Base-by-base conservation (phyloP, 2,888 invertebrate species). In the Antitype chi region DNA sequence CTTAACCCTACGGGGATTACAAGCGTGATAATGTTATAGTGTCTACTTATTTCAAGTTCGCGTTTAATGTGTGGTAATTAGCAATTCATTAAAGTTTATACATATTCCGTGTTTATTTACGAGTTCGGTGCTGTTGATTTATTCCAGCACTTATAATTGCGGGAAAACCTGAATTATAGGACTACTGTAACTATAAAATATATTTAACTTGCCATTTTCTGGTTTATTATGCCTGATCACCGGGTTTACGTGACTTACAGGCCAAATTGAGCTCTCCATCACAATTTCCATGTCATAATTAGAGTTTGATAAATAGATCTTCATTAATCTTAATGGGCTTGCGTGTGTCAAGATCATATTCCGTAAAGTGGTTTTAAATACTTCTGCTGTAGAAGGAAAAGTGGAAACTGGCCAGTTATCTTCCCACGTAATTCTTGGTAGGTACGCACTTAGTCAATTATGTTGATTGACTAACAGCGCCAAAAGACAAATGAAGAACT, bases 241-340 rank as follows among this genome's bases (percentile, higher is more conserved):
- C n/a, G 25, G 81, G 38, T 76, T 85, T 82, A 82, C 69, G 81
- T 67, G 59, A 53, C 55, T 67, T 63, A 49, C 43, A 28, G 13
- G 38, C 13, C 25, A 80, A 82, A 85, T 76, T 76, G 70, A 82
- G 82, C 72, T 17, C 25, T 85, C 6, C 67, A 47, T 81, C 74
- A 74, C 66, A 52, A 76, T 81, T 76, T 32, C 43, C 49, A 17
- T 63, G 82, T 85, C 85, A 67, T 81, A 85, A 82, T 81, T 84
- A 70, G 67, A 60, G 15, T 55, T 57, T 84, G 69, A 70, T 81
- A 43, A 67, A 84, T 80, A 32, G 28, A 32, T 62, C 43, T 78
- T 57, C 43, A 59, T 82, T 78, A 17, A 67, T 76, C 53, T 62
- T 76, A 67, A 76, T 67, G 6, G 76, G 0, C 5, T 78, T 81